A percentile compares a stretch with the other conserved stretches of the same genome.
Conservation (phyloP, 2,888 invertebrate genomes). For the Schrankia costaestrigalis region DNA sequence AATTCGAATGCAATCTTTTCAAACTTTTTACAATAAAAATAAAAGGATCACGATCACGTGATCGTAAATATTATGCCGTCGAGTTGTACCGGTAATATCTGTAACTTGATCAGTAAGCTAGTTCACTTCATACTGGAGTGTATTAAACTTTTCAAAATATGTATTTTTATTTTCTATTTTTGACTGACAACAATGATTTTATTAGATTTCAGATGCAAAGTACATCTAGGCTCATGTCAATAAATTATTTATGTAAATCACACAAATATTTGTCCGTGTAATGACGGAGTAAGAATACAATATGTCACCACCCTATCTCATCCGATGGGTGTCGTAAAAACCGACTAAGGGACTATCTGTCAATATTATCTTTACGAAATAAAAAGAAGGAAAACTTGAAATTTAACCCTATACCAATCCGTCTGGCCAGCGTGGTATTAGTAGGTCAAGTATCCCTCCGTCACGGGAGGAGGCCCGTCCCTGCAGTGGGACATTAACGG, state of each 20-base stretch:
- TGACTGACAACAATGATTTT: too few species aligned
- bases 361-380: not conserved
- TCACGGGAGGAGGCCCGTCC: too few species aligned
- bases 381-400: too few species aligned
- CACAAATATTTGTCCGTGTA: not conserved
- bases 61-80: constrained; percentile 31
- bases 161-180: too few species aligned
- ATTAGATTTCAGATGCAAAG: too few species aligned
- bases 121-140: constrained; percentile 16
- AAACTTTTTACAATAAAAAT: not conserved
- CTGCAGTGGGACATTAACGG: too few species aligned
- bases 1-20: not conserved
- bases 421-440: too few species aligned
- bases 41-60: constrained; percentile 15
- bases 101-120: constrained; percentile 2
- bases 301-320: not conserved
- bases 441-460: too few species aligned
- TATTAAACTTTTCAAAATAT: too few species aligned
- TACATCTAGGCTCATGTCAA: not conserved
- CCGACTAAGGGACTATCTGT: not conserved
- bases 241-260: not conserved
- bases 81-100: constrained; percentile 18
- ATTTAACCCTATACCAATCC: too few species aligned
- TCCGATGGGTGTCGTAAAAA: not conserved
- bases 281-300: not conserved